Percentiles rank a stretch among this genome's conserved stretches.
phyloP scores from a whole-genome alignment of 2,888 invertebrate genomes.

The Trissolcus brochymenae region DNA sequence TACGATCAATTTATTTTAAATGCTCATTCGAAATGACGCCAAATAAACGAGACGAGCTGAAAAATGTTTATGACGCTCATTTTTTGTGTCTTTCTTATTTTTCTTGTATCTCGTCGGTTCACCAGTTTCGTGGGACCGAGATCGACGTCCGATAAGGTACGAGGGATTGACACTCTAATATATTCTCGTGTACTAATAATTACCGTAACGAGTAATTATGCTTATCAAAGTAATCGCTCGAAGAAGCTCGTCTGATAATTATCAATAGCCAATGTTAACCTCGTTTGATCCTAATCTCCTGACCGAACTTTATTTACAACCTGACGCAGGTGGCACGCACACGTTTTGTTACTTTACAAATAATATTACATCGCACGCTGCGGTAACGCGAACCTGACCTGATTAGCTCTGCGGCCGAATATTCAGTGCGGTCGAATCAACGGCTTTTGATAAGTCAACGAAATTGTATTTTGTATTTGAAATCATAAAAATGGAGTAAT shows the following conservation, averaged over 20 bases:
- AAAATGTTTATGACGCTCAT: slow-evolving; percentile 17
- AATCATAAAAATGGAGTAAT: too few relatives aligned
- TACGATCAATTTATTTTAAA: slow-evolving; percentile 34
- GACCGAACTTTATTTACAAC: slow-evolving; percentile 38
- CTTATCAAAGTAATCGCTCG: slow-evolving; percentile 33
- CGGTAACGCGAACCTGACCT: slow-evolving; percentile 20
- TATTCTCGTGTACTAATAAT: slow-evolving; percentile 34
- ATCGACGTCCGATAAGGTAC: slow-evolving; percentile 22
- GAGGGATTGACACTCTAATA: slow-evolving; percentile 16
- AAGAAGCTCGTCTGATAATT: slow-evolving; percentile 38
- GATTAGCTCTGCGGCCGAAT: slow-evolving; percentile 3
- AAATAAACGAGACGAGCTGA: slow-evolving; percentile 4
- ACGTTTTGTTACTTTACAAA: slow-evolving; percentile 15
- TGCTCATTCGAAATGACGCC: slow-evolving; percentile 18
- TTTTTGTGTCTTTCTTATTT: slow-evolving; percentile 17
- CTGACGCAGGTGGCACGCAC: slow-evolving; percentile 26
- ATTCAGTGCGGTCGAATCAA: too few relatives aligned
- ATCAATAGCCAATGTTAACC: slow-evolving; percentile 49
- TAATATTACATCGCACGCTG: slow-evolving; percentile 22
- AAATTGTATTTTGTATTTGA: too few relatives aligned
- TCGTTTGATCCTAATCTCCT: slow-evolving; percentile 39
- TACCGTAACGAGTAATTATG: slow-evolving; percentile 35
- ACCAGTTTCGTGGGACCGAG: slow-evolving; percentile 25
- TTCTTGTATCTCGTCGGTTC: background rate
- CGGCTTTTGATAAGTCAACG: too few relatives aligned